phyloP scores from a whole-genome alignment of 2,888 invertebrate species.

The Papilio elwesi region DNA sequence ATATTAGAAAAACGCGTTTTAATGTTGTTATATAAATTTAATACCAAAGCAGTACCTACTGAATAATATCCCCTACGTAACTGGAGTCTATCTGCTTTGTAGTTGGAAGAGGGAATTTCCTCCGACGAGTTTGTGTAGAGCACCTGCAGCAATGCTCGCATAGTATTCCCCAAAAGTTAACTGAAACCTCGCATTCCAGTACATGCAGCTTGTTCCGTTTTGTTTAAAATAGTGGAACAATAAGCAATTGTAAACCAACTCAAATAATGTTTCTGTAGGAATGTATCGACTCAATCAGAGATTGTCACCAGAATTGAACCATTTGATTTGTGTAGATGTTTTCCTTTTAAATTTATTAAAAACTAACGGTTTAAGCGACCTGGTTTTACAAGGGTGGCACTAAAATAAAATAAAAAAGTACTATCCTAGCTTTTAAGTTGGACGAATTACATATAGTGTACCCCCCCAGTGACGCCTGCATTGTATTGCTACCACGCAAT shows the following conservation, averaged over 20 bases:
- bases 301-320: background rate
- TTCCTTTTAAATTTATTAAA: too few species aligned
- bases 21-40: too few species aligned
- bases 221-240: conserved; percentile 5
- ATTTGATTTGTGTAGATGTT: too few species aligned
- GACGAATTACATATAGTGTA: too few species aligned
- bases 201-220: background rate
- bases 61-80: background rate
- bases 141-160: background rate
- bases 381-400: too few species aligned
- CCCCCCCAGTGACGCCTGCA: too few species aligned
- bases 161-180: conserved; percentile 5
- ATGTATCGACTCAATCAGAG: background rate
- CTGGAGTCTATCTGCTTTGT: background rate
- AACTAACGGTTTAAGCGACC: too few species aligned
- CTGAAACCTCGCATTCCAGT: conserved; percentile 4
- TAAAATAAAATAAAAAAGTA: too few species aligned
- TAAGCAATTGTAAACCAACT: conserved; percentile 16
- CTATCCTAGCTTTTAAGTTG: too few species aligned
- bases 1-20: too few species aligned
- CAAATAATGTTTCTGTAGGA: background rate
- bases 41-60: background rate
- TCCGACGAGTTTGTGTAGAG: background rate
- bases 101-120: background rate
- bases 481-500: too few species aligned